These are phyloP conservation scores for Phymastichus coffea DNA, from an alignment of 1,140 invertebrate species.

Conservation along the genomic window DNA sequence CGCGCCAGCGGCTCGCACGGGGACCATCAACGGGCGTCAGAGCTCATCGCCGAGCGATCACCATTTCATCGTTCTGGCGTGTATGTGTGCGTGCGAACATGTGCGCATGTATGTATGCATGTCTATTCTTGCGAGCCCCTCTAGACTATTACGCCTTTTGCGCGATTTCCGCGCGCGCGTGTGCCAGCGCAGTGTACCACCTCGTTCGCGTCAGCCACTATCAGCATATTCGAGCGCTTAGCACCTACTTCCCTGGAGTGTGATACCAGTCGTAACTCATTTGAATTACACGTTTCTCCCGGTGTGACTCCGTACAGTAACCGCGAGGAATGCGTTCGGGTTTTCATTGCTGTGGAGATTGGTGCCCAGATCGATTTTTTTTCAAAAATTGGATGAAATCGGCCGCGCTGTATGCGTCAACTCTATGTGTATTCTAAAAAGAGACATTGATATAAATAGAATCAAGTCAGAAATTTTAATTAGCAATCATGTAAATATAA, in stretches of 20 bases:
- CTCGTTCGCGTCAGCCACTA: conserved; percentile 40
- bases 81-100: background rate
- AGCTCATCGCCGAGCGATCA: conserved; percentile 56
- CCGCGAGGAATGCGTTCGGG: background rate
- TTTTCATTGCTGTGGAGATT: background rate
- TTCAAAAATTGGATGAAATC: no score
- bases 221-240: conserved; percentile 57
- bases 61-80: conserved; percentile 46
- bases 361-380: no score
- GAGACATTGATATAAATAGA: no score
- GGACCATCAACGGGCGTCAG: conserved; percentile 51
- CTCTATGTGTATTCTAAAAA: no score
- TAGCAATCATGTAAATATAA: no score
- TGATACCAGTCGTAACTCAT: conserved; percentile 55
- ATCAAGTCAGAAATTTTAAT: no score
- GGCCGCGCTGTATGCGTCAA: no score
- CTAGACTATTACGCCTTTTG: conserved; percentile 47
- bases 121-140: conserved; percentile 39
- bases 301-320: conserved; percentile 21
- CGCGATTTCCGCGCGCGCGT: conserved; percentile 33
- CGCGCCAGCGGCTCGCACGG: conserved; percentile 46
- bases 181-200: no score
- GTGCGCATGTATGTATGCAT: background rate
- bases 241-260: conserved; percentile 57
- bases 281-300: conserved; percentile 56